Percentiles rank a stretch among this genome's conserved stretches.
Conservation (phyloP, 2,113 vertebrate genomes). For the Hippocampus mohnikei region DNA sequence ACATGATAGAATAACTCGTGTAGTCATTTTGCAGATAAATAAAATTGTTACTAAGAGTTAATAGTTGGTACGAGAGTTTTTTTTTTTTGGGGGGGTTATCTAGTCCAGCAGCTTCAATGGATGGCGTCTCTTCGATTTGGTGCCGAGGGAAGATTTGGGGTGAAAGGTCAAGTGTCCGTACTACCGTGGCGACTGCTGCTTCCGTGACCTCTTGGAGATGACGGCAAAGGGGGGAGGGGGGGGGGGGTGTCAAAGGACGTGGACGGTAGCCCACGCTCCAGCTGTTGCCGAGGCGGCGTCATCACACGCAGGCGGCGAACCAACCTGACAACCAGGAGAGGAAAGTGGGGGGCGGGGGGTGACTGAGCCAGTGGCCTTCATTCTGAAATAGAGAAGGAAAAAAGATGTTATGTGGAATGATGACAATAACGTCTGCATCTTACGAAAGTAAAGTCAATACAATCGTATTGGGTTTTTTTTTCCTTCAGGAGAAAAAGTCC, state of each 20-base stretch:
- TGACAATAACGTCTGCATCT: background rate
- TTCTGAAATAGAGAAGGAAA: conserved; percentile 51
- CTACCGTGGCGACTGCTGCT: conserved; percentile 59
- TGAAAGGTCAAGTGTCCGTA: conserved; percentile 65
- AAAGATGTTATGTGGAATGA: conserved; percentile 5
- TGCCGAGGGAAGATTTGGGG: conserved; percentile 48
- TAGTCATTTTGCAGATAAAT: conserved; percentile 50
- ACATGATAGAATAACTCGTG: background rate
- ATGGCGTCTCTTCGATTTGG: conserved; percentile 59
- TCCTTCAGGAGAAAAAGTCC: background rate
- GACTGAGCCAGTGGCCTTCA: conserved; percentile 43
- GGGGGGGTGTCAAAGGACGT: conserved; percentile 51
- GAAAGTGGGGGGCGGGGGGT: background rate
- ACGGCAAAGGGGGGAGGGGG: conserved; percentile 4
- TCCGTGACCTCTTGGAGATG: conserved; percentile 45
- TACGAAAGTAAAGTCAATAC: background rate
- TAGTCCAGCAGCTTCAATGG: conserved; percentile 63
- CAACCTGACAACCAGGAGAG: conserved; percentile 15
- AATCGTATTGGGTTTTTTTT: background rate
- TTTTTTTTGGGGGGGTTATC: conserved; percentile 43
- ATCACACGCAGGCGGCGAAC: conserved; percentile 42
- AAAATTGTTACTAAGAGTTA: conserved; percentile 53
- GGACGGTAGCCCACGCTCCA: conserved; percentile 59
- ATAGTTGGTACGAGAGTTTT: conserved; percentile 11
- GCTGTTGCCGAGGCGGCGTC: conserved; percentile 63